Evolutionary conservation across 1,140 invertebrate species (phyloP).

Genomic region (Sinella curviseta): DNA sequence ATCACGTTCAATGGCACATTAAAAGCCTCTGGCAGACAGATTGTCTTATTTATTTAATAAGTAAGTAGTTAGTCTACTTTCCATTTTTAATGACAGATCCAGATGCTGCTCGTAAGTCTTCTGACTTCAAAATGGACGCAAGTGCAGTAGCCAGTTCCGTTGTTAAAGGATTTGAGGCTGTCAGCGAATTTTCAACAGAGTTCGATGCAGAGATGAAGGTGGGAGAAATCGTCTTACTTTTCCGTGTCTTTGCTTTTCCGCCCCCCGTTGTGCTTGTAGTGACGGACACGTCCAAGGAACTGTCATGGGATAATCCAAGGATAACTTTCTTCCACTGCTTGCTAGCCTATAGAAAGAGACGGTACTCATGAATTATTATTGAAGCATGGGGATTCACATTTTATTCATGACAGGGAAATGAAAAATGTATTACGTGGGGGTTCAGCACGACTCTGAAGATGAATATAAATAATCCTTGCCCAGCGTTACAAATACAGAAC

Average conservation of each 20-base stretch:
- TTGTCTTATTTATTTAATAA: no score
- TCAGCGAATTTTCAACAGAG: conserved; percentile 33
- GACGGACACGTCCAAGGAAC: neutral
- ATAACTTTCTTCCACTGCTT: conserved; percentile 32
- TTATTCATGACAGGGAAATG: no score
- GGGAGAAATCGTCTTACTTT: conserved; percentile 1
- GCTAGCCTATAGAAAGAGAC: no score
- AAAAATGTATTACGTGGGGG: conserved; percentile 18
- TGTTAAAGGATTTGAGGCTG: conserved; percentile 30
- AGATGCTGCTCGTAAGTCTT: neutral
- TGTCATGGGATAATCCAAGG: conserved; percentile 21
- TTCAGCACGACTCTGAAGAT: conserved; percentile 41
- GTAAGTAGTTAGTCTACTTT: neutral
- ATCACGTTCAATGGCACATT: no score
- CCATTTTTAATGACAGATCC: no score
- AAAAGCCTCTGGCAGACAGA: no score
- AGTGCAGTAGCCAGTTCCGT: conserved; percentile 22
- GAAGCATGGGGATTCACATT: no score
- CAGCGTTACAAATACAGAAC: conserved; percentile 57
- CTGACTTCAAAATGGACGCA: conserved; percentile 15
- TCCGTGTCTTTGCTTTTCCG: neutral
- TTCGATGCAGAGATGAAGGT: conserved; percentile 30
- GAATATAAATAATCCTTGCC: conserved; percentile 45
- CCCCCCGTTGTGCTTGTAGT: neutral
- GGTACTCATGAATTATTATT: no score